These are phyloP conservation scores for Oxyruncus cristatus DNA, from an alignment of 2,113 vertebrate species.

Conservation along the genomic window DNA sequence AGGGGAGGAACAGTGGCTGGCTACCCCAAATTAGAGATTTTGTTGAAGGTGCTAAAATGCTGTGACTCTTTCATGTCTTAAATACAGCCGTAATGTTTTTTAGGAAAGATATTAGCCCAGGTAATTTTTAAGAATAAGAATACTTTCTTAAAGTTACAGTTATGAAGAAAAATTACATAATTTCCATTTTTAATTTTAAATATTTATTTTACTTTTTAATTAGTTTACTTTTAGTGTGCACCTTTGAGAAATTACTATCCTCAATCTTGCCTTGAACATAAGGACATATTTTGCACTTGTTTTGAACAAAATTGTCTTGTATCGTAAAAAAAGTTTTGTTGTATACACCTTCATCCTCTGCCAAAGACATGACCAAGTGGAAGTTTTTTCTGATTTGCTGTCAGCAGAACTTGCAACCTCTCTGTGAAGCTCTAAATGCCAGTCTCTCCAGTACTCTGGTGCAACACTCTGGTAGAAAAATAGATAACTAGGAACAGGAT, in stretches of 20 bases:
- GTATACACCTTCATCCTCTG: background rate
- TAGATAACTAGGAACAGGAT: background rate
- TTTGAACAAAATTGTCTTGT: background rate
- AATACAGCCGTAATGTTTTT: background rate
- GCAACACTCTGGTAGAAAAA: background rate
- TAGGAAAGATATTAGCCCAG: background rate
- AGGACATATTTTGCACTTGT: background rate
- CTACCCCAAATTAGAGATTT: background rate
- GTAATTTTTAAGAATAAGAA: background rate
- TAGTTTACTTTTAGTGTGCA: background rate
- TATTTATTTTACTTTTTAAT: background rate
- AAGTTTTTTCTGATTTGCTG: background rate
- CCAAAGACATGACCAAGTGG: background rate
- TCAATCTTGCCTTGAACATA: background rate
- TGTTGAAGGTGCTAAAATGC: background rate
- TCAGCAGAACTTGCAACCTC: background rate
- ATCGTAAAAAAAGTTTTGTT: too few species aligned
- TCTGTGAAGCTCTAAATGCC: background rate
- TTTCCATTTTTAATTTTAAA: background rate
- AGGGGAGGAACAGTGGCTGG: background rate
- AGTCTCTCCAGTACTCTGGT: background rate
- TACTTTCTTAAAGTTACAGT: background rate
- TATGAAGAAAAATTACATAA: background rate
- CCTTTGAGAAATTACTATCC: background rate
- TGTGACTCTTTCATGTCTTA: background rate